Evolutionary conservation across 2,888 invertebrate genomes (phyloP).

Genomic region (Drosophila monieri): DNA sequence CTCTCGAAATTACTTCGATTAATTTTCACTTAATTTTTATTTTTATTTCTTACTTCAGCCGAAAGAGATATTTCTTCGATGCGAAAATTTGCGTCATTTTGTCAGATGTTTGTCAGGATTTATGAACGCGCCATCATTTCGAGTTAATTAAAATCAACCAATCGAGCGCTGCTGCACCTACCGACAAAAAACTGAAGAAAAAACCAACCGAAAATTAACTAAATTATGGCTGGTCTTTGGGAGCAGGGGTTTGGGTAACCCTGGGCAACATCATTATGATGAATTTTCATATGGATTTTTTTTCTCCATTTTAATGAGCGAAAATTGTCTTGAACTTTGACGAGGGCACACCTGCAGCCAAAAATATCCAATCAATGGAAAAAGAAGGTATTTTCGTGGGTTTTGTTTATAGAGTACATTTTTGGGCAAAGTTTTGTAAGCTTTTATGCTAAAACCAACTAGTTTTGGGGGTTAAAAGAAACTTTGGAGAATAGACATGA

Average conservation of each 20-base stretch:
- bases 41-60: conserved; percentile 73
- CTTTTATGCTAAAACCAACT: too few relatives aligned
- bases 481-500: too few relatives aligned
- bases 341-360: conserved; percentile 38
- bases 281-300: conserved; percentile 53
- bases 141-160: conserved; percentile 70
- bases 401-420: conserved; percentile 7
- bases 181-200: not conserved
- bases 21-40: conserved; percentile 79
- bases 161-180: conserved; percentile 1
- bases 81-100: conserved; percentile 72
- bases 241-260: conserved; percentile 42
- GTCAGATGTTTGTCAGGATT: conserved; percentile 65
- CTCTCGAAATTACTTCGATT: conserved; percentile 71
- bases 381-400: conserved; percentile 8
- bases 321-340: conserved; percentile 67
- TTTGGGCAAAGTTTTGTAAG: too few relatives aligned
- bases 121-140: conserved; percentile 61
- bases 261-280: conserved; percentile 66
- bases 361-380: conserved; percentile 14
- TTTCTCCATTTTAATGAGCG: conserved; percentile 69
- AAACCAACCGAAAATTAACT: conserved; percentile 66
- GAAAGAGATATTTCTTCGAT: conserved; percentile 53
- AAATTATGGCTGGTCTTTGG: conserved; percentile 56
- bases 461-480: too few relatives aligned